Conservation (phyloP, 30 jellyfish, hydroid and myxozoan genomes). For the Hydra vulgaris region DNA sequence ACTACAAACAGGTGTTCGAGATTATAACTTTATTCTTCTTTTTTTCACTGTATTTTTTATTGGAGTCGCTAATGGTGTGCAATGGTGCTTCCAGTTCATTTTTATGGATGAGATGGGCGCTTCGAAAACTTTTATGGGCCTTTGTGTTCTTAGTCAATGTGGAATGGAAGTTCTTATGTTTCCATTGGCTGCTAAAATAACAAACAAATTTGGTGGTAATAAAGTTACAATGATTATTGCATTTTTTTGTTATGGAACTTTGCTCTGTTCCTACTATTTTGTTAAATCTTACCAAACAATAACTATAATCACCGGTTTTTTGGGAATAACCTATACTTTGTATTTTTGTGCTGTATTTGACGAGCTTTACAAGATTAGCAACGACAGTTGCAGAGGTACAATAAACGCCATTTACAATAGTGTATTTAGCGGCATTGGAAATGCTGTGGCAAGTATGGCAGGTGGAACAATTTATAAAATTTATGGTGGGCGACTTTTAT, state of each 20-base stretch:
- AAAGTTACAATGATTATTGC: conserved; percentile 14
- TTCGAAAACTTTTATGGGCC: conserved; percentile 17
- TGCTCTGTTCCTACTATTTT: not conserved
- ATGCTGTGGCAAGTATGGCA: conserved; percentile 14
- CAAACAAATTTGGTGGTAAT: conserved; percentile 17
- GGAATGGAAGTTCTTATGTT: conserved; percentile 12
- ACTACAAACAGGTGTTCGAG: not conserved
- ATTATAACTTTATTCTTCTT: not conserved
- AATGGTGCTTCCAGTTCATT: conserved; percentile 32
- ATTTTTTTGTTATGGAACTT: conserved; percentile 9
- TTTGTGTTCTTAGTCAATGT: conserved; percentile 16
- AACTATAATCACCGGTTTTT: not conserved
- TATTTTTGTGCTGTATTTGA: conserved; percentile 15
- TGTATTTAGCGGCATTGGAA: conserved; percentile 11
- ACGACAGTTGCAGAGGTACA: conserved; percentile 14
- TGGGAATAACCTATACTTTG: conserved; percentile 13
- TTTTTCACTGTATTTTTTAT: conserved; percentile 13
- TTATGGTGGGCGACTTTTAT: conserved; percentile 15
- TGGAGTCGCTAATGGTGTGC: conserved; percentile 24
- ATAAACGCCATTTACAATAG: conserved; percentile 24
- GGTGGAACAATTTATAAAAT: conserved; percentile 23
- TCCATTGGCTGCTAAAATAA: conserved; percentile 9
- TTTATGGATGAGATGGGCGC: conserved; percentile 21
- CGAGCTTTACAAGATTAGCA: conserved; percentile 18
- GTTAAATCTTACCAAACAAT: not conserved